These are phyloP conservation scores for Orchesella flavescens DNA, from an alignment of 2,888 invertebrate genomes.

Conservation along the genomic window DNA sequence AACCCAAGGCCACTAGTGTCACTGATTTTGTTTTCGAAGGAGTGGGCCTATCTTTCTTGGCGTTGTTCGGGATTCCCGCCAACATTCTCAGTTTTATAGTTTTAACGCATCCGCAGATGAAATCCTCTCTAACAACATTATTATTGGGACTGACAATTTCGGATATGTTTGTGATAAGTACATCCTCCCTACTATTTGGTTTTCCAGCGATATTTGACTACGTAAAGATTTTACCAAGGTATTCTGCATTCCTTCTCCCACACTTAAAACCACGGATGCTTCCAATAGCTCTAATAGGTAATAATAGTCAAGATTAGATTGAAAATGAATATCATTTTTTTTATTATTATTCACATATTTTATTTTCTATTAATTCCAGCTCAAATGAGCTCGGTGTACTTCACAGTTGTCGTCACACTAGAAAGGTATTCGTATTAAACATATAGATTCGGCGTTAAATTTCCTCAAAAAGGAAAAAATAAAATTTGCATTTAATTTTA, in stretches of 20 bases:
- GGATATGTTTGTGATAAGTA: conserved; percentile 49
- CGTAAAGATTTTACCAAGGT: not conserved
- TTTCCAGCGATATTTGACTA: not conserved
- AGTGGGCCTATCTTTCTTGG: conserved; percentile 21
- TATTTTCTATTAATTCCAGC: conserved; percentile 46
- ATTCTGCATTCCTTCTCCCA: not conserved
- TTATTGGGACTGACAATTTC: conserved; percentile 49
- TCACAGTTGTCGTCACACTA: conserved; percentile 67
- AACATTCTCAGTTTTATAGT: conserved; percentile 50
- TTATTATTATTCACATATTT: not conserved
- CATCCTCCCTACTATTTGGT: conserved; percentile 33
- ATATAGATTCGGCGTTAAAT: not conserved
- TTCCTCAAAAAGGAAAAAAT: too few species aligned
- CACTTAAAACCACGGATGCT: conserved; percentile 21
- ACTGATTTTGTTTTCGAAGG: conserved; percentile 38
- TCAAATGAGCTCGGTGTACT: conserved; percentile 66
- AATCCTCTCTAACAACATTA: conserved; percentile 39
- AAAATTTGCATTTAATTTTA: not conserved
- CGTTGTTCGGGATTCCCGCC: conserved; percentile 22
- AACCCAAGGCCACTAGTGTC: too few species aligned
- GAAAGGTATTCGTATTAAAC: conserved; percentile 50
- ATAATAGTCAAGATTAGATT: not conserved
- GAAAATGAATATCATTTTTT: too few species aligned
- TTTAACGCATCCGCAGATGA: conserved; percentile 31
- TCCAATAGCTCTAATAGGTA: conserved; percentile 41